Percentiles rank a stretch among this genome's conserved stretches.
These are phyloP conservation scores for Helogale parvula DNA, from an alignment of 2,113 vertebrate species.

Conservation along the genomic window DNA sequence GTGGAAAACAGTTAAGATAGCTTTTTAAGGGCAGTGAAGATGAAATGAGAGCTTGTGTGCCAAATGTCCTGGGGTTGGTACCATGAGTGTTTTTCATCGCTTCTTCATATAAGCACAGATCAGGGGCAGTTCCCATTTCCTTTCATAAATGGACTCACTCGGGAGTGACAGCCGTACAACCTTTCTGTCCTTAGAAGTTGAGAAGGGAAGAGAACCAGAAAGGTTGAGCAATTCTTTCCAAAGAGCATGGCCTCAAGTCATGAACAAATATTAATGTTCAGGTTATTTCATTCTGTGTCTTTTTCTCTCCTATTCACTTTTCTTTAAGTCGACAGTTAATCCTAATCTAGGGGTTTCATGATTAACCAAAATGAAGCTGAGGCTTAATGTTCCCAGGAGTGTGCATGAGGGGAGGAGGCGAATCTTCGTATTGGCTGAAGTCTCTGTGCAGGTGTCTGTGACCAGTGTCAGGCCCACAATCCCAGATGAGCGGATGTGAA, in stretches of 20 bases:
- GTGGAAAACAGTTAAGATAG: not conserved
- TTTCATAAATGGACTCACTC: not conserved
- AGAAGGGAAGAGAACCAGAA: not conserved
- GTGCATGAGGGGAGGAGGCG: too few relatives aligned
- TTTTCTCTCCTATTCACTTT: conserved; percentile 8
- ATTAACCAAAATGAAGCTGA: not conserved
- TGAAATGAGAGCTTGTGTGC: not conserved
- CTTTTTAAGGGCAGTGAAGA: not conserved
- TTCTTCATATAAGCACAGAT: not conserved
- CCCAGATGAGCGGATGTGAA: not conserved
- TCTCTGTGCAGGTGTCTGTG: not conserved
- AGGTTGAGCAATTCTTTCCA: not conserved
- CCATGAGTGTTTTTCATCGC: not conserved
- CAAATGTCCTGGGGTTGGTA: too few relatives aligned
- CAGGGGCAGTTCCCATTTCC: not conserved
- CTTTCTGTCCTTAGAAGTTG: not conserved
- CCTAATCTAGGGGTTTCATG: not conserved
- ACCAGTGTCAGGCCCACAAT: not conserved
- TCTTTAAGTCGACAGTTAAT: not conserved
- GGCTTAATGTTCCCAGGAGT: not conserved
- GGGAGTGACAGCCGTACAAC: not conserved
- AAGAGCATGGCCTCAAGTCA: not conserved
- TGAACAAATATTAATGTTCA: not conserved
- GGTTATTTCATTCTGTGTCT: not conserved
- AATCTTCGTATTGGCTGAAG: not conserved